These are phyloP conservation scores for Podotricha telesiphe DNA, from an alignment of 2,888 invertebrate species.

Conservation along the genomic window DNA sequence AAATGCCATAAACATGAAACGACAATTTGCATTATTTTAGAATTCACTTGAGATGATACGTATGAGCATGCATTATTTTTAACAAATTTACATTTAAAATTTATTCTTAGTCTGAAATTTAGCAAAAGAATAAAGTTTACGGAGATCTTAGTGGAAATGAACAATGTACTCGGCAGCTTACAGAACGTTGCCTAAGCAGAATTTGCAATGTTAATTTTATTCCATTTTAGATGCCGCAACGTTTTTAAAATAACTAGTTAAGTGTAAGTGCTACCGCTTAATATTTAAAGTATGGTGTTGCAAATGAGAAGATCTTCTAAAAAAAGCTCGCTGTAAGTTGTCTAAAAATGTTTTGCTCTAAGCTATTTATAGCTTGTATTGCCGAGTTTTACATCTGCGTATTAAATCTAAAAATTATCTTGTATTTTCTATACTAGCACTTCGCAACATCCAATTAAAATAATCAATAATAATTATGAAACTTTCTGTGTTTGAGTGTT, in stretches of 20 bases:
- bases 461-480: no score
- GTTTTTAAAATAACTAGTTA: constrained; percentile 45
- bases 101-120: constrained; percentile 41
- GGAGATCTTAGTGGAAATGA: constrained; percentile 50
- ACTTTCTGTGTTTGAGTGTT: no score
- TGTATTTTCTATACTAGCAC: no score
- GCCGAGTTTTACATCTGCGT: no score
- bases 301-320: constrained; percentile 20
- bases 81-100: constrained; percentile 43
- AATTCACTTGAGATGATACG: constrained; percentile 12
- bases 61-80: constrained; percentile 34
- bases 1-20: neutral
- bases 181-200: constrained; percentile 46
- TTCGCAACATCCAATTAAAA: no score
- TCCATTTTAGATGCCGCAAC: constrained; percentile 48
- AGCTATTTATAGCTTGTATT: no score
- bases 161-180: constrained; percentile 49
- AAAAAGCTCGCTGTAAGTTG: no score
- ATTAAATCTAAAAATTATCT: no score
- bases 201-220: constrained; percentile 55
- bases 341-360: no score
- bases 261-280: constrained; percentile 40
- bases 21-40: constrained; percentile 13
- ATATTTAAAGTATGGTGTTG: constrained; percentile 37
- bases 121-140: constrained; percentile 43